Conservation (phyloP, 2,797 vertebrate species). For the Paguma larvata region DNA sequence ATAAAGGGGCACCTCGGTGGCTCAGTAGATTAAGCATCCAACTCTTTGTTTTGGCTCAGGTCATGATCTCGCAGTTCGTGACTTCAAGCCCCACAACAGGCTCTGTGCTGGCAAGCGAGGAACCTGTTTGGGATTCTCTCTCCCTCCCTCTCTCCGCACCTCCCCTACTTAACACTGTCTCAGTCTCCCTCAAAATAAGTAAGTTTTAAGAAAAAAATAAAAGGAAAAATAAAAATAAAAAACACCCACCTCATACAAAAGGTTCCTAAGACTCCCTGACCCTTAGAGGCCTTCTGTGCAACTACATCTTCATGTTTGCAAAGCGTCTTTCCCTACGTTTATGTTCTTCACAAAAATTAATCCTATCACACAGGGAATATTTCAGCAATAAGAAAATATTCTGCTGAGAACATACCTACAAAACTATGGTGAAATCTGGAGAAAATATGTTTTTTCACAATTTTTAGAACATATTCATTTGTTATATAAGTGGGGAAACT, state of each 20-base stretch:
- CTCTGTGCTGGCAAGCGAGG: no score
- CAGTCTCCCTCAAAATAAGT: no score
- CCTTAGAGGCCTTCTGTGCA: background rate
- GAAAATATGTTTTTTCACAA: background rate
- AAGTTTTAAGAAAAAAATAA: no score
- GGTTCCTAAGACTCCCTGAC: background rate
- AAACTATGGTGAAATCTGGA: background rate
- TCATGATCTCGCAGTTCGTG: no score
- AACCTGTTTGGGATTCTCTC: no score
- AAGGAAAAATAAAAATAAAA: background rate
- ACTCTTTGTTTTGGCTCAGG: no score
- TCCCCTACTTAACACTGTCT: no score
- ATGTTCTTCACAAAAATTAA: background rate
- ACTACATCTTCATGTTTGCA: background rate
- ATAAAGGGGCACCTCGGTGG: background rate
- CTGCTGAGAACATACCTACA: background rate
- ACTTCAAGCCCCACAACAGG: no score
- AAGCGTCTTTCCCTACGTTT: no score
- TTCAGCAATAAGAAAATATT: background rate
- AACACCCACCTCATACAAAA: background rate
- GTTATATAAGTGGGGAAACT: background rate
- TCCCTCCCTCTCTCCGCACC: no score
- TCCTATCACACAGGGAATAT: background rate
- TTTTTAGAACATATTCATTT: conserved; percentile 22
- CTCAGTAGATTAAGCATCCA: no score